Conservation (phyloP, 2,113 vertebrate genomes). For the Paratilapia polleni region DNA sequence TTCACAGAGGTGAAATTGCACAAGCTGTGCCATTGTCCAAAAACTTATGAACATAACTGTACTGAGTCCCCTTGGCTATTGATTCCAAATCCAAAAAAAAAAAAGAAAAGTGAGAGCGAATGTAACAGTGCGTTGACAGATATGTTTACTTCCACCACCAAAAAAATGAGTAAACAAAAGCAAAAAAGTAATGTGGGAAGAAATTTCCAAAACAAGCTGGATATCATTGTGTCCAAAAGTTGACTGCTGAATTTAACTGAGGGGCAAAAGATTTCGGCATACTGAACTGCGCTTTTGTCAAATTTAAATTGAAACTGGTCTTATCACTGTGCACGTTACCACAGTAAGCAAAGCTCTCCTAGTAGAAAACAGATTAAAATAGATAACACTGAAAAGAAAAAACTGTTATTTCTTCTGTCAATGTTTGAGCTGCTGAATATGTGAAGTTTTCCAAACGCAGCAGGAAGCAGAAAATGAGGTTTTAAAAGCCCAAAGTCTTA, state of each 20-base stretch:
- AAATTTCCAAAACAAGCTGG: too few relatives aligned
- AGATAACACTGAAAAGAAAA: not conserved
- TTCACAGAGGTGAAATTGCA: not conserved
- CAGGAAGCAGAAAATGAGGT: not conserved
- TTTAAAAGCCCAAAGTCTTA: conserved; percentile 28
- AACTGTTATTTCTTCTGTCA: not conserved
- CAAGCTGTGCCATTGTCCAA: not conserved
- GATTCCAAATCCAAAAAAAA: not conserved
- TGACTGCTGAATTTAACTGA: too few relatives aligned
- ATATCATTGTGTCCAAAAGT: too few relatives aligned
- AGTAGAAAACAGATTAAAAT: not conserved
- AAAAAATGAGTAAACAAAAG: too few relatives aligned
- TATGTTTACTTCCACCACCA: too few relatives aligned
- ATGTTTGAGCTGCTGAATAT: not conserved
- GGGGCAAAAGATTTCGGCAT: too few relatives aligned
- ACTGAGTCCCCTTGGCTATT: not conserved
- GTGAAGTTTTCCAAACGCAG: conserved; percentile 11
- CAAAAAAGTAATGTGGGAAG: too few relatives aligned
- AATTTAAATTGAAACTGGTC: too few relatives aligned
- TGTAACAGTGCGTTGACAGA: too few relatives aligned
- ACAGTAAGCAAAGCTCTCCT: not conserved
- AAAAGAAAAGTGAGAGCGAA: not conserved
- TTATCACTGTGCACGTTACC: not conserved
- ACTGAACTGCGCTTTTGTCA: not conserved
- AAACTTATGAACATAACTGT: not conserved